These are phyloP conservation scores for Apantesis nais DNA, from an alignment of 2,888 invertebrate species.

Conservation along the genomic window DNA sequence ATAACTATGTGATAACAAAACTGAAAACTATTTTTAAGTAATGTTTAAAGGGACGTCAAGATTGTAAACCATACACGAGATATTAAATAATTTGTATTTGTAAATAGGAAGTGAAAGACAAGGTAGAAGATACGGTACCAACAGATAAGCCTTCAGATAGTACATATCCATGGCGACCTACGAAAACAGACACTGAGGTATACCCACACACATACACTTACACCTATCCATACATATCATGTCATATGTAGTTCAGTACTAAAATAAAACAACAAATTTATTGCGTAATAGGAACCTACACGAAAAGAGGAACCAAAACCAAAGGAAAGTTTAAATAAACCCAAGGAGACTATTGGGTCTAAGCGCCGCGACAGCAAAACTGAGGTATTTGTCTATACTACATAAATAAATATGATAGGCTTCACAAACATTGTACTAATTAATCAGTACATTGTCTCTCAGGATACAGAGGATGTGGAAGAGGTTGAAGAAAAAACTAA, in stretches of 20 bases:
- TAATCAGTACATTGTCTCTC: slow-evolving; percentile 25
- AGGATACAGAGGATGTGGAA: slow-evolving; percentile 60
- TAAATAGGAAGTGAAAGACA: slow-evolving; percentile 74
- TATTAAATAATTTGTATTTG: slow-evolving; percentile 62
- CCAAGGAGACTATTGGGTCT: slow-evolving; percentile 41
- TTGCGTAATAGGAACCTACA: slow-evolving; percentile 60
- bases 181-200: slow-evolving; percentile 73
- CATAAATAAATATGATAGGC: background rate
- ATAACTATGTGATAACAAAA: slow-evolving; percentile 61
- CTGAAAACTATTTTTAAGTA: slow-evolving; percentile 38
- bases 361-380: slow-evolving; percentile 59
- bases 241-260: background rate
- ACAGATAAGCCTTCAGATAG: slow-evolving; percentile 75
- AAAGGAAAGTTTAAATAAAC: slow-evolving; percentile 34
- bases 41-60: slow-evolving; percentile 21
- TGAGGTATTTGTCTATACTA: slow-evolving; percentile 56
- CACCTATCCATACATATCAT: slow-evolving; percentile 37
- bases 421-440: slow-evolving; percentile 15
- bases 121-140: slow-evolving; percentile 67
- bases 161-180: slow-evolving; percentile 75
- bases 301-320: slow-evolving; percentile 6
- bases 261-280: slow-evolving; percentile 17
- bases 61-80: slow-evolving; percentile 24
- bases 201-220: slow-evolving; percentile 52
- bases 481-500: slow-evolving; percentile 53